A percentile compares a stretch with the other conserved stretches of the same genome.
Evolutionary conservation across 2,113 vertebrate genomes (phyloP).

Genomic region (Pterocles burchelli): DNA sequence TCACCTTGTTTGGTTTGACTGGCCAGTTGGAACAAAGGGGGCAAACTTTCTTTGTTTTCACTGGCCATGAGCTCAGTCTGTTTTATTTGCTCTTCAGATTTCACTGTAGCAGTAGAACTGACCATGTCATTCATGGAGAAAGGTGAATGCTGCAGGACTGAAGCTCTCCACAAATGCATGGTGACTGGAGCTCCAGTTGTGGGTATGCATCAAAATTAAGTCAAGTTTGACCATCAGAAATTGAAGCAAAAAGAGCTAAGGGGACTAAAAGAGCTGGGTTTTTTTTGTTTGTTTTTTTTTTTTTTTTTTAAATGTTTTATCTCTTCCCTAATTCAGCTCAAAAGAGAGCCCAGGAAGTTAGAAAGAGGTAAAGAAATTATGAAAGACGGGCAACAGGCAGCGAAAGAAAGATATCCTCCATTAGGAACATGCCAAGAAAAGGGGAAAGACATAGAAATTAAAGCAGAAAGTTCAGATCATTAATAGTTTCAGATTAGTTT

Average conservation of each 20-base stretch:
- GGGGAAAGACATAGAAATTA: background rate
- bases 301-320: background rate
- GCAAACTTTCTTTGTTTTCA: background rate
- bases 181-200: background rate
- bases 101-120: background rate
- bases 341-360: background rate
- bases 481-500: background rate
- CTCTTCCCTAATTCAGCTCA: background rate
- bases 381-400: background rate
- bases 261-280: accelerated
- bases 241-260: background rate
- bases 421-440: background rate
- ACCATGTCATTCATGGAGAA: background rate
- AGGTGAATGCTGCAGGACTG: background rate
- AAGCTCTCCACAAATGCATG: background rate
- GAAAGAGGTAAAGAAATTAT: background rate
- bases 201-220: background rate
- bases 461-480: background rate
- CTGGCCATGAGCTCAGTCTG: background rate
- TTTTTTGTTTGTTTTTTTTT: background rate
- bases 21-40: background rate
- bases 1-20: background rate
- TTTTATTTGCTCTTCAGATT: background rate
- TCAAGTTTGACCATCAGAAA: background rate
- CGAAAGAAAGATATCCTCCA: background rate